Conservation (phyloP, 2,797 vertebrate species). For the Hylomyscus alleni region DNA sequence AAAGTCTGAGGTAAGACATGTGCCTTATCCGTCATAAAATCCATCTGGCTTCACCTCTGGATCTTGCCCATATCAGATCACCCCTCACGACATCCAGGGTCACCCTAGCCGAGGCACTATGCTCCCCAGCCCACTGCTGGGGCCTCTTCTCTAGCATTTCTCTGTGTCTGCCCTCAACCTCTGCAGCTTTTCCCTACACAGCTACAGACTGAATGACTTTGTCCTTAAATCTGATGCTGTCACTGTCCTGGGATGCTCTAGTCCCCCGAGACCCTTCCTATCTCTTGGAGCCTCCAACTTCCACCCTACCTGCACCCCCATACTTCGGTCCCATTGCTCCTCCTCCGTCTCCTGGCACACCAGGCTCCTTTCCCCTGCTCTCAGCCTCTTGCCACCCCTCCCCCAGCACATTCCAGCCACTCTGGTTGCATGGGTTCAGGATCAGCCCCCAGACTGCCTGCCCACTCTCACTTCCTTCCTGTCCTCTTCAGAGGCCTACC, state of each 20-base stretch:
- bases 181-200: neutral
- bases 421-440: fast-evolving
- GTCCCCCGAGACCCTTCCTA: neutral
- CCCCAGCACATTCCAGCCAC: neutral
- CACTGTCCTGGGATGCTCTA: neutral
- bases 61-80: neutral
- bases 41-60: neutral
- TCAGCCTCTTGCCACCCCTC: too few species aligned
- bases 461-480: neutral
- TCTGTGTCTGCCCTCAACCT: neutral
- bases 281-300: neutral
- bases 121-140: neutral
- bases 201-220: neutral
- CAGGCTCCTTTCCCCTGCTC: neutral
- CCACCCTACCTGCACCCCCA: neutral
- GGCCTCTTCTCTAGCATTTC: neutral
- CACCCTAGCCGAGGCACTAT: neutral
- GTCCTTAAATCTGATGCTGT: neutral
- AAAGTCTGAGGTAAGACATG: neutral
- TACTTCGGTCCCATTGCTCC: neutral
- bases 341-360: neutral
- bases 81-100: neutral
- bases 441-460: neutral
- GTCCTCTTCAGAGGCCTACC: neutral
- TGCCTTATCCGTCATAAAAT: too few species aligned